Evolutionary conservation across 2,888 invertebrate species (phyloP).

Genomic region (Nomada lathburiana): DNA sequence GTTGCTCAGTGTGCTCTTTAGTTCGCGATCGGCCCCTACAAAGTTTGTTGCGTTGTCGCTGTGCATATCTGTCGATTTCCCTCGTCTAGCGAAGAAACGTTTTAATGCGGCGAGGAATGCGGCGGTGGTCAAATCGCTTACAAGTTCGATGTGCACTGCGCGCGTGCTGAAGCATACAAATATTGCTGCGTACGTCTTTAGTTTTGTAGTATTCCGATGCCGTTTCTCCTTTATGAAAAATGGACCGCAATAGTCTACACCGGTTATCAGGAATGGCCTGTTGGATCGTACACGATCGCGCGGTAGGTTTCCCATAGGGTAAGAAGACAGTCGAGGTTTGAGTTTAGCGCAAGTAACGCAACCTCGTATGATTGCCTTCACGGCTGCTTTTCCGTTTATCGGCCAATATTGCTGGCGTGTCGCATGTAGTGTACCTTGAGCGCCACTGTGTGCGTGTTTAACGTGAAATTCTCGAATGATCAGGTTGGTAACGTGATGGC

Average conservation of each 20-base stretch:
- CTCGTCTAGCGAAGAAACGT: slow-evolving; percentile 4
- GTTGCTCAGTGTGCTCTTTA: background rate
- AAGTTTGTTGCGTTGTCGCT: background rate
- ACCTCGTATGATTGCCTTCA: background rate
- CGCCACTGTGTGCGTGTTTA: background rate
- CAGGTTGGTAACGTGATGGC: background rate
- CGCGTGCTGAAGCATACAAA: slow-evolving; percentile 12
- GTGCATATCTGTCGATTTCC: background rate
- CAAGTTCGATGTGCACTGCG: slow-evolving; percentile 4
- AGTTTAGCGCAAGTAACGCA: background rate
- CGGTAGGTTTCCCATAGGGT: background rate
- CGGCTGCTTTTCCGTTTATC: background rate
- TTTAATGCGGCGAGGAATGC: background rate
- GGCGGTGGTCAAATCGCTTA: background rate
- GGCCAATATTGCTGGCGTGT: background rate
- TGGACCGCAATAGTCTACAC: slow-evolving; percentile 4
- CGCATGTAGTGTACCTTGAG: background rate
- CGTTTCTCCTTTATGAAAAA: background rate
- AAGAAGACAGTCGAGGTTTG: background rate
- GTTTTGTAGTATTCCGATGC: background rate
- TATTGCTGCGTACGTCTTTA: background rate
- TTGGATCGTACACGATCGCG: background rate
- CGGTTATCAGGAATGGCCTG: background rate
- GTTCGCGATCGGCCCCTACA: background rate
- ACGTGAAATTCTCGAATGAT: slow-evolving; percentile 5